These are phyloP conservation scores for Gastrophysa polygoni DNA, from an alignment of 2,888 invertebrate species.

Conservation along the genomic window DNA sequence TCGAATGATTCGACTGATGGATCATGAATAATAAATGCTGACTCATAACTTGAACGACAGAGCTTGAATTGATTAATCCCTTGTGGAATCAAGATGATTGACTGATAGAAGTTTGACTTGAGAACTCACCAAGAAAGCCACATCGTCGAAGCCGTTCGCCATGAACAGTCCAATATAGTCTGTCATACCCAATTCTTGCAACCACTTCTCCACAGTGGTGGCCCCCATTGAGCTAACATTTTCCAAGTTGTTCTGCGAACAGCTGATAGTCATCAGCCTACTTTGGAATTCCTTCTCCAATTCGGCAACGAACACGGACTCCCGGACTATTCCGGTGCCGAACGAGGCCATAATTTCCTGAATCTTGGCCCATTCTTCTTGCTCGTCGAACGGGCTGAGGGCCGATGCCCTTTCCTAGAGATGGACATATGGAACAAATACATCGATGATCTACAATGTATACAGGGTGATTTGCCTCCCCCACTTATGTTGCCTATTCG, in stretches of 20 bases:
- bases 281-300: slow-evolving; percentile 80
- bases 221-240: slow-evolving; percentile 58
- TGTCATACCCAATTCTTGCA: slow-evolving; percentile 75
- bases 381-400: slow-evolving; percentile 89
- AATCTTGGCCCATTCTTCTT: slow-evolving; percentile 96
- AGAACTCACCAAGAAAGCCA: slow-evolving; percentile 86
- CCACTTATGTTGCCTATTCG: too few species aligned
- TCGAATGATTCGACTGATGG: too few species aligned
- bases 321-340: slow-evolving; percentile 80
- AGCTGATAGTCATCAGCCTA: slow-evolving; percentile 71
- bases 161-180: slow-evolving; percentile 86
- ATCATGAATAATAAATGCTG: too few species aligned
- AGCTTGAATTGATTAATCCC: too few species aligned
- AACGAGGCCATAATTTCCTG: slow-evolving; percentile 95
- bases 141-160: slow-evolving; percentile 89
- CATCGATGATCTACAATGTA: too few species aligned
- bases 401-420: slow-evolving; percentile 66
- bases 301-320: slow-evolving; percentile 79
- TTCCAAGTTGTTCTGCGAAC: slow-evolving; percentile 61
- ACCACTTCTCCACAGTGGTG: slow-evolving; percentile 78
- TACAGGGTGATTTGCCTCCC: too few species aligned
- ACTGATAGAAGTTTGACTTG: too few species aligned
- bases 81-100: too few species aligned
- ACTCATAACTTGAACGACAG: too few species aligned
- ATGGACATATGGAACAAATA: too few species aligned